These are phyloP conservation scores for Octodonta nipae DNA, from an alignment of 2,888 invertebrate genomes.

Conservation along the genomic window DNA sequence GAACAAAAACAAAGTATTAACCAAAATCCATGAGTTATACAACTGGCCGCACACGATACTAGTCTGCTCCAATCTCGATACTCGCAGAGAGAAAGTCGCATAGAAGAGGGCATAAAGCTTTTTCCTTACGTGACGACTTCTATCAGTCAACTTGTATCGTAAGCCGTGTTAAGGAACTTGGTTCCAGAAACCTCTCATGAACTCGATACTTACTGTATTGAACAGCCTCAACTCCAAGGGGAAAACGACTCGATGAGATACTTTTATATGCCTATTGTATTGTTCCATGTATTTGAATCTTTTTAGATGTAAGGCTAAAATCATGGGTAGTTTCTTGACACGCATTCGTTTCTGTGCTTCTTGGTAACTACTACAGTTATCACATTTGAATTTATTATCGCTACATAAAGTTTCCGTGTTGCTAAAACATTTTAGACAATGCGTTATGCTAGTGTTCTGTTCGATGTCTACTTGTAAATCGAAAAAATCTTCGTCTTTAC, in stretches of 20 bases:
- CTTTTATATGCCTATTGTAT: conserved; percentile 95
- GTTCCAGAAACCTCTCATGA: no score
- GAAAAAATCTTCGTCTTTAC: conserved; percentile 98
- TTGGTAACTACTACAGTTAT: conserved; percentile 97
- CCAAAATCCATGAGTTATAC: no score
- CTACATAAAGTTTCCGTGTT: conserved; percentile 97
- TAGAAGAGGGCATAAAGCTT: no score
- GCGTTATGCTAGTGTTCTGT: conserved; percentile 97
- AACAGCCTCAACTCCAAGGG: conserved; percentile 93
- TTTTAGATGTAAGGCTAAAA: conserved; percentile 93
- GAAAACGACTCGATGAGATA: conserved; percentile 97
- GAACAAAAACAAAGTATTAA: no score
- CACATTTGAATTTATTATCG: conserved; percentile 99
- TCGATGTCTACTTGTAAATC: conserved; percentile 98
- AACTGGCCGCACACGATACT: no score
- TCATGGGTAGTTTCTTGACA: conserved; percentile 94
- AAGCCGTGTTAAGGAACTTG: no score
- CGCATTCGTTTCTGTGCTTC: conserved; percentile 98
- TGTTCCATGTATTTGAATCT: conserved; percentile 97
- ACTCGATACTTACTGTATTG: conserved; percentile 79
- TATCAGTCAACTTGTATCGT: no score
- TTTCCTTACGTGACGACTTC: no score
- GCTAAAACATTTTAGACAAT: conserved; percentile 93
- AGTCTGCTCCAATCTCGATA: no score
- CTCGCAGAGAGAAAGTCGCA: no score